These are phyloP conservation scores for Pogoniulus pusillus DNA, from an alignment of 2,797 vertebrate species.

Conservation along the genomic window DNA sequence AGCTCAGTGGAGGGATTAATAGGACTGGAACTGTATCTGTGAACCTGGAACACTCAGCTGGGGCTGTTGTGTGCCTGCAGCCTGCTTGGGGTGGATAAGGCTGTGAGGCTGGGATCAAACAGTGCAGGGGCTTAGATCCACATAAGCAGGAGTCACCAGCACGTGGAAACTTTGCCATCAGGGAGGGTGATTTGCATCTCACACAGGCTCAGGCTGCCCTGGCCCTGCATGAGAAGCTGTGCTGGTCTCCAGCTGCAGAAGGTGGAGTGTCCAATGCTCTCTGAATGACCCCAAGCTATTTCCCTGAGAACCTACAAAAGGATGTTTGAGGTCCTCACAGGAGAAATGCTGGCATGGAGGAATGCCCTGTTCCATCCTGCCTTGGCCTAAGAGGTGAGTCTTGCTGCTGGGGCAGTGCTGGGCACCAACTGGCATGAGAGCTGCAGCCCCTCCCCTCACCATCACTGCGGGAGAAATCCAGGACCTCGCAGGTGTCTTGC, in stretches of 20 bases:
- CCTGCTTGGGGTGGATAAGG: background rate
- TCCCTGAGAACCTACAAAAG: background rate
- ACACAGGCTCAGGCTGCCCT: background rate
- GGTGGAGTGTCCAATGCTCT: background rate
- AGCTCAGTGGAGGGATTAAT: background rate
- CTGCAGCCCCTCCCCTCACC: background rate
- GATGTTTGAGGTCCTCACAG: background rate
- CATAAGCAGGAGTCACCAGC: background rate
- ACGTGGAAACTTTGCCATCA: background rate
- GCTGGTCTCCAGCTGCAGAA: no score
- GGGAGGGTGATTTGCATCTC: background rate
- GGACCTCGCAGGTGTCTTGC: background rate
- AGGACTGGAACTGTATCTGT: background rate
- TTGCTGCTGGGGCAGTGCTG: background rate
- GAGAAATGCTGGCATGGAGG: no score
- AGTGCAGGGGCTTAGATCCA: background rate
- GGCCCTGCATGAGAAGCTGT: no score
- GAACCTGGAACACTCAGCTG: background rate
- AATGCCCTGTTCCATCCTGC: background rate
- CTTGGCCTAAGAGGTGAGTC: background rate
- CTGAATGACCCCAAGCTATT: background rate
- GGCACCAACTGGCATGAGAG: fast-evolving
- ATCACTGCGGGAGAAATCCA: background rate
- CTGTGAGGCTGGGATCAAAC: background rate
- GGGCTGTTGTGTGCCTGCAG: background rate